Evolutionary conservation across 2,888 invertebrate genomes (phyloP).

Genomic region (Tyria jacobaeae): DNA sequence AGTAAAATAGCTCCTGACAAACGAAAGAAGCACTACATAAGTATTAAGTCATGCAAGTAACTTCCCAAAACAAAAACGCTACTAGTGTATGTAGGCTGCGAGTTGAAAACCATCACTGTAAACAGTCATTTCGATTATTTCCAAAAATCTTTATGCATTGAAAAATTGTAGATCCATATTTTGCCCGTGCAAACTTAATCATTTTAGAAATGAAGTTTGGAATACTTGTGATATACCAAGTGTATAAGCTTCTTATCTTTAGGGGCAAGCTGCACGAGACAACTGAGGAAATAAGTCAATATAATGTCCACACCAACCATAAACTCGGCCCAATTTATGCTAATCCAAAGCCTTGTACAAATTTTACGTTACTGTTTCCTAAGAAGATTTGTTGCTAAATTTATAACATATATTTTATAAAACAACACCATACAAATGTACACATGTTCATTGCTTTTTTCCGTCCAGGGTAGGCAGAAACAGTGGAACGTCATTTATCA

Average conservation of each 20-base stretch:
- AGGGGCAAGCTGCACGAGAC: constrained; percentile 35
- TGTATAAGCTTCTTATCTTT: constrained; percentile 39
- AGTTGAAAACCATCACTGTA: not conserved
- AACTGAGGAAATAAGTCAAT: constrained; percentile 44
- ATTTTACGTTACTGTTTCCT: not conserved
- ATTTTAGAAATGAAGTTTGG: not conserved
- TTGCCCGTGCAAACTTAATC: not conserved
- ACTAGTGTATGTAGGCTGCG: not conserved
- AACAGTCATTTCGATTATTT: no score
- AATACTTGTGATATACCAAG: constrained; percentile 16
- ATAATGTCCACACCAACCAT: constrained; percentile 30
- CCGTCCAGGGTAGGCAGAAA: no score
- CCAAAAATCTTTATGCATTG: no score
- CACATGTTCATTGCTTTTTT: no score
- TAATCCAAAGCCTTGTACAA: constrained; percentile 36
- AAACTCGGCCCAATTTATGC: constrained; percentile 41
- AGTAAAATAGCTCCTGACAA: not conserved
- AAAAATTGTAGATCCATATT: not conserved
- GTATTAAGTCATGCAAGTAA: no score
- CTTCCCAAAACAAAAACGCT: no score
- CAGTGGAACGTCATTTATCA: no score
- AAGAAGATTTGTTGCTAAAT: not conserved
- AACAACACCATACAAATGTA: no score
- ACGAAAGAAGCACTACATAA: not conserved
- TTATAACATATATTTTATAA: not conserved